These are phyloP conservation scores for Chaetorhynchus papuensis DNA, from an alignment of 2,113 vertebrate species.

Conservation along the genomic window DNA sequence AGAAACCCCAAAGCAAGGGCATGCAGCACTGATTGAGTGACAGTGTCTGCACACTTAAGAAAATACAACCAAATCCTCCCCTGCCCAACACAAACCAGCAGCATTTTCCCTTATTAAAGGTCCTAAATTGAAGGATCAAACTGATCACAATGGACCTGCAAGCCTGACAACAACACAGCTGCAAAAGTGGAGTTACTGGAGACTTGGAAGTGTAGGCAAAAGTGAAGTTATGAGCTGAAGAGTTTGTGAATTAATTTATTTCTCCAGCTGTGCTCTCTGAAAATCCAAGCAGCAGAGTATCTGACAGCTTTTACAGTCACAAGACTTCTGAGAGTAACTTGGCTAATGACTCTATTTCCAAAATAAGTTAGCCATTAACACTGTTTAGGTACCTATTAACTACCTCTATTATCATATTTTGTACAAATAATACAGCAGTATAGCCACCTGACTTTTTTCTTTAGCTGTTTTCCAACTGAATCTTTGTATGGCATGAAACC, in stretches of 20 bases:
- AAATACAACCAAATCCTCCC: not conserved
- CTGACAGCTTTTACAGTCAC: not conserved
- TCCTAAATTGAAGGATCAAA: not conserved
- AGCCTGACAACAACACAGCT: not conserved
- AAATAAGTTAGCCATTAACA: slow-evolving; percentile 47
- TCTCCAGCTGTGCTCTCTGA: not conserved
- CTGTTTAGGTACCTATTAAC: slow-evolving; percentile 31
- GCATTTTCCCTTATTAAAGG: not conserved
- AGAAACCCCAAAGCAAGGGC: not conserved
- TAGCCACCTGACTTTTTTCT: not conserved
- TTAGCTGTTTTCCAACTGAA: not conserved
- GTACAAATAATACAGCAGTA: not conserved
- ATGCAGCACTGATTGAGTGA: not conserved
- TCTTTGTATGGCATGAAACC: not conserved
- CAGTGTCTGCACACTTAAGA: not conserved
- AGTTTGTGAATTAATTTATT: not conserved
- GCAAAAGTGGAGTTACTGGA: not conserved
- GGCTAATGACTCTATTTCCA: not conserved
- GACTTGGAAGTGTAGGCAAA: not conserved
- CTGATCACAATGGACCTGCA: not conserved
- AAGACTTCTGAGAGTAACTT: not conserved
- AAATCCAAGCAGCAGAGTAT: not conserved
- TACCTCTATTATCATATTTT: not conserved
- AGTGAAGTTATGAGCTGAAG: not conserved
- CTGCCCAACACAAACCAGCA: not conserved